Evolutionary conservation across 30 jellyfish, hydroid and myxozoan genomes (phyloP).

Genomic region (Aurelia sp.): DNA sequence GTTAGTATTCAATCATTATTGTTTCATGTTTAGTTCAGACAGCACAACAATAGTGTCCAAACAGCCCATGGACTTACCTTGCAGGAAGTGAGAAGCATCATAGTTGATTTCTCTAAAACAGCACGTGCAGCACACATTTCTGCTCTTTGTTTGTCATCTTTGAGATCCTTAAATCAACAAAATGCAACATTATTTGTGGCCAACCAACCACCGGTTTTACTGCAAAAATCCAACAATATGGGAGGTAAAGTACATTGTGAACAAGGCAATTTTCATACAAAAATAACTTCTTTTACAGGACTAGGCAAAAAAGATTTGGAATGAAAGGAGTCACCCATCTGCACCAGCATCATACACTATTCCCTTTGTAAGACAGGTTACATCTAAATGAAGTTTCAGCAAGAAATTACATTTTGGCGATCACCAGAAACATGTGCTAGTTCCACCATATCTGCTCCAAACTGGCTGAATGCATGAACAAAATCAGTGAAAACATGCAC

Average conservation of each 20-base stretch:
- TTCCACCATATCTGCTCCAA: conserved; percentile 98
- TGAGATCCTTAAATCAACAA: conserved; percentile 75
- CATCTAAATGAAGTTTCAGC: background rate
- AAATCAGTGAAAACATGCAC: conserved; percentile 91
- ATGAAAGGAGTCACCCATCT: no score
- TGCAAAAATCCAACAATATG: no score
- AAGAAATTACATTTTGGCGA: conserved; percentile 82
- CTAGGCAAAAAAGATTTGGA: no score
- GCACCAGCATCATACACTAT: no score
- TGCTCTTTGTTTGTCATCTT: conserved; percentile 95
- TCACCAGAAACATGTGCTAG: conserved; percentile 98
- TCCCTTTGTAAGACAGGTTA: background rate
- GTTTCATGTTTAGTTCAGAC: no score
- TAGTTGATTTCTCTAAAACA: conserved; percentile 94
- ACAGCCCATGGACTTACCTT: conserved; percentile 87
- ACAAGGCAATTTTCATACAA: no score
- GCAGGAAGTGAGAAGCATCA: conserved; percentile 98
- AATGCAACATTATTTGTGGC: no score
- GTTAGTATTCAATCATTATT: no score
- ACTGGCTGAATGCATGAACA: conserved; percentile 93
- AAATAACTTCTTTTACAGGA: no score
- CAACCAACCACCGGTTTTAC: no score
- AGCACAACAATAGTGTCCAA: no score
- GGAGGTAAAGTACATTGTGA: no score
- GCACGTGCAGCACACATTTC: conserved; percentile 99